Evolutionary conservation across 2,888 invertebrate species (phyloP).

Genomic region (Drosophila mayaguana): DNA sequence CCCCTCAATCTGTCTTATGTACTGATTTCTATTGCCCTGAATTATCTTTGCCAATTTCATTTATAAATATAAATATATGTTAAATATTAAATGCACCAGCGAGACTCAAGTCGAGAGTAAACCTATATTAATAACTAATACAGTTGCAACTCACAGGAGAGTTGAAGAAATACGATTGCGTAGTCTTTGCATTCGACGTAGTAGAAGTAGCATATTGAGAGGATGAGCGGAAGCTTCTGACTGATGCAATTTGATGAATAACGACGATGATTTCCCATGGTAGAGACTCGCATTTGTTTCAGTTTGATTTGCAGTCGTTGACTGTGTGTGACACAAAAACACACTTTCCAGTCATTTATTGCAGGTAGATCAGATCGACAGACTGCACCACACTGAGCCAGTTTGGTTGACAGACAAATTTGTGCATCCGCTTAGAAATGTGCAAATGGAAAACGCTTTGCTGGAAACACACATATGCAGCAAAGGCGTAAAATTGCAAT

Average conservation of each 20-base stretch:
- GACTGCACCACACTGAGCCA: conserved; percentile 29
- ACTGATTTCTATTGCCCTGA: neutral
- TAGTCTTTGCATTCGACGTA: neutral
- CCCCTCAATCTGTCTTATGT: neutral
- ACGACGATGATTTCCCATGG: conserved; percentile 50
- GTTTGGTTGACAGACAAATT: conserved; percentile 62
- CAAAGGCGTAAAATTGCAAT: conserved; percentile 61
- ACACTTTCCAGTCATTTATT: conserved; percentile 63
- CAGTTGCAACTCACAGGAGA: neutral
- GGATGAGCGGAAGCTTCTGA: neutral
- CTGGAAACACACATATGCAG: conserved; percentile 5
- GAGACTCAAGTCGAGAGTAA: neutral
- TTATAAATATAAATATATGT: neutral
- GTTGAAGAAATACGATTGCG: neutral
- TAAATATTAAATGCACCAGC: conserved; percentile 1
- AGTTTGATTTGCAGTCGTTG: conserved; percentile 28
- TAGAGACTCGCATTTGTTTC: conserved; percentile 26
- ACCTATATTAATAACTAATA: conserved; percentile 3
- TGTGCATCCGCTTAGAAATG: conserved; percentile 75
- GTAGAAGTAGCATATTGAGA: neutral
- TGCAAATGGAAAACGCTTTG: conserved; percentile 61
- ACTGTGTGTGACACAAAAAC: conserved; percentile 67
- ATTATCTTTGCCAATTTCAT: neutral
- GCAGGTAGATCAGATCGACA: conserved; percentile 45
- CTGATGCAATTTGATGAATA: conserved; percentile 12